Base-by-base conservation (phyloP, 2,113 vertebrate species). In the Ondatra zibethicus region DNA sequence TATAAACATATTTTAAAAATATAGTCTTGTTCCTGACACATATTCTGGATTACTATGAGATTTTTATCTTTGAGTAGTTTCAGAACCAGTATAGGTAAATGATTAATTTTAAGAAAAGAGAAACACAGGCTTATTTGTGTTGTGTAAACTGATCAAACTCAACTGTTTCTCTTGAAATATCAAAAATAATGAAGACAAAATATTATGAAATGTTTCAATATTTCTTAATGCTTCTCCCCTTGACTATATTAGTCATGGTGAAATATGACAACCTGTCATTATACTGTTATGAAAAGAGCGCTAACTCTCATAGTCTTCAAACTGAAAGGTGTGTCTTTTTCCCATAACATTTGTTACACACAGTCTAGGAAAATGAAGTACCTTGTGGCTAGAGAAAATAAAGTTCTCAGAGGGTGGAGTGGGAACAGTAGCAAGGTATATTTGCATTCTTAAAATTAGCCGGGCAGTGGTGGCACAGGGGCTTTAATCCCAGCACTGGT, bases 141-240 rank as follows among this genome's bases (percentile, higher is more conserved):
- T 84, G 31, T 65, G 73, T 90, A 78, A 89, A 80, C 72, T 29
- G 89, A 50, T 55, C n/a, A 21, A 27, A 4, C 61, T 80, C 78
- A 86, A 45, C 14, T 88, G 31, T 78, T 93, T 89, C 33, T 72
- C 80, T 52, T 95, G 61, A 82, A 82, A 93, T 73, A 92, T 89
- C 52, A 89, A 95, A 58, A 82, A 77, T 89, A 81, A 70, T 39
- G 17, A 78, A 21, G 16, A 29, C 61, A 47, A 85, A 90, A 72
- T 87, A 17, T 47, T 88, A 88, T 68, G 27, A 81, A 91, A 70
- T 45, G 42, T 13, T 84, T 21, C 84, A 0, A n/a, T 68, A 36
- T 61, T 58, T 77, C 50, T 75, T 61, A 80, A 45, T 78, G 7
- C 1, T 68, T 91, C 78, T 70, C 27, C 19, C 16, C 73, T n/a